These are phyloP conservation scores for Pica pica DNA, from an alignment of 2,113 vertebrate genomes.

Conservation along the genomic window DNA sequence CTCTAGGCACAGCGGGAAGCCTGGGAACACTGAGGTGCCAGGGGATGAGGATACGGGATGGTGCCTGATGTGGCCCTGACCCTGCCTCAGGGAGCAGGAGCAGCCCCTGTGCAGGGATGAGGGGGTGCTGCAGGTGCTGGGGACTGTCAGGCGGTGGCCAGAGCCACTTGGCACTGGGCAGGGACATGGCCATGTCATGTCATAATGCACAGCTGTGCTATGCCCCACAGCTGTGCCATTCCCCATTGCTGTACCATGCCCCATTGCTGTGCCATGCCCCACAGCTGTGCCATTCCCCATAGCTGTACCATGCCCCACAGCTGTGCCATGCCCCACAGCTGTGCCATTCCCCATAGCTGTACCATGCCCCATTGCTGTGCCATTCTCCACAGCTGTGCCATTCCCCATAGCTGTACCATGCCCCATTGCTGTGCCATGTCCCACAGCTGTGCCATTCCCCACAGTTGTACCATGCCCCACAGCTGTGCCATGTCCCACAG, in stretches of 20 bases:
- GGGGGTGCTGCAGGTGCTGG: neutral
- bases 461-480: accelerated
- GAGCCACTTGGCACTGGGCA: neutral
- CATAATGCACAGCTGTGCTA: neutral
- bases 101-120: neutral
- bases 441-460: neutral
- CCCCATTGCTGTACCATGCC: accelerated
- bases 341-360: neutral
- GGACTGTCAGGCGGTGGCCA: accelerated
- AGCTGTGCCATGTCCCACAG: accelerated
- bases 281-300: accelerated
- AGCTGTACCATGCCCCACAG: accelerated
- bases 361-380: accelerated
- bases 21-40: accelerated
- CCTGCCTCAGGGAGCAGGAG: accelerated
- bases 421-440: neutral
- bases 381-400: accelerated
- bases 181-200: accelerated
- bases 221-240: accelerated
- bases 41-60: neutral
- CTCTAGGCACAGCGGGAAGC: neutral
- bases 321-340: neutral
- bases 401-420: neutral
- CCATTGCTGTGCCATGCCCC: accelerated
- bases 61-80: neutral